Evolutionary conservation across 1,140 invertebrate genomes (phyloP).

Genomic region (Portunus trituberculatus): DNA sequence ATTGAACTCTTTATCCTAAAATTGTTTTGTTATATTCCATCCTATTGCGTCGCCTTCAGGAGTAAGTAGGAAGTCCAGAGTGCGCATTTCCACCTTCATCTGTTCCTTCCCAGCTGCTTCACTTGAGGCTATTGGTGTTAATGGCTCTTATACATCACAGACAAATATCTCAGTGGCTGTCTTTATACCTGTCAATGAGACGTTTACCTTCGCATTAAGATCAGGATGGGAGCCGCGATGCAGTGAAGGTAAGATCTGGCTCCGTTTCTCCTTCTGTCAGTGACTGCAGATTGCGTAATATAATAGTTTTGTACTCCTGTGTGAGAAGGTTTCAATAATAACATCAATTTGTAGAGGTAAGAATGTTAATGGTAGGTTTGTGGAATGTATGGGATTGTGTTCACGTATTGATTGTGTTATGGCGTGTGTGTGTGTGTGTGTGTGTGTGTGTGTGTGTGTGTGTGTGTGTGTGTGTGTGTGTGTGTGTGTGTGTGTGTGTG

Average conservation of each 20-base stretch:
- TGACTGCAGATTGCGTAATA: neutral
- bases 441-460: conserved; percentile 43
- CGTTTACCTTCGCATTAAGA: neutral
- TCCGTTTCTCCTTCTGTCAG: neutral
- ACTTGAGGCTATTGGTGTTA: neutral
- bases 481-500: conserved; percentile 26
- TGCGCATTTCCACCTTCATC: neutral
- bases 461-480: conserved; percentile 44
- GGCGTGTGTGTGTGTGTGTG: conserved; percentile 35
- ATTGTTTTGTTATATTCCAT: too few species aligned
- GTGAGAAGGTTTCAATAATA: neutral
- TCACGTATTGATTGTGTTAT: neutral
- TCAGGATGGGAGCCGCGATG: neutral
- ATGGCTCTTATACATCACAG: neutral
- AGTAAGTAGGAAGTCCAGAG: too few species aligned
- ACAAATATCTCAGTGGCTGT: neutral
- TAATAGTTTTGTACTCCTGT: conserved; percentile 8
- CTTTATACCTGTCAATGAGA: neutral
- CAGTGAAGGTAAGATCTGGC: neutral
- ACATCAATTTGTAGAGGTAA: neutral
- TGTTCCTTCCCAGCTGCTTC: neutral
- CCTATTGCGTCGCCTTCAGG: too few species aligned
- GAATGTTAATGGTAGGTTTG: neutral
- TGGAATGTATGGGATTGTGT: neutral
- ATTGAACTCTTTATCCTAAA: too few species aligned